phyloP scores from a whole-genome alignment of 1,140 invertebrate genomes.

The Drosophila ficusphila region DNA sequence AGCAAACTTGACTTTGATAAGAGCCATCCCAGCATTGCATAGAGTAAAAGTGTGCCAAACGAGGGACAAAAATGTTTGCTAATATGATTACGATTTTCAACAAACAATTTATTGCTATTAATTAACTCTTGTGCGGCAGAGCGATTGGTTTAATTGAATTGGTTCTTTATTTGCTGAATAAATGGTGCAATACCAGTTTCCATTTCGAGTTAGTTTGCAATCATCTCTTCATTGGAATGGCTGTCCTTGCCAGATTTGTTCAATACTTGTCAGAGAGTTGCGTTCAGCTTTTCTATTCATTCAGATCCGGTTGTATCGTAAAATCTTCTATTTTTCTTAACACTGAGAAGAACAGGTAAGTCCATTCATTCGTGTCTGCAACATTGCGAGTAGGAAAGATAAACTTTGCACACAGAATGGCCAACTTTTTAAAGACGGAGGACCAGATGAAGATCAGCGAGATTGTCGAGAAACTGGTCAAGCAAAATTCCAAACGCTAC shows the following conservation, averaged over 20 bases:
- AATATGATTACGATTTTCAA: neutral
- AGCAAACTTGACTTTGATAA: slow-evolving; percentile 24
- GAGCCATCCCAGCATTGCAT: neutral
- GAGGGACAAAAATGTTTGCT: slow-evolving; percentile 9
- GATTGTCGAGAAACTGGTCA: neutral
- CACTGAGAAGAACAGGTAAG: neutral
- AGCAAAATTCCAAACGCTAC: slow-evolving; percentile 2
- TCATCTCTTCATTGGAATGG: neutral
- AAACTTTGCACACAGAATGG: neutral
- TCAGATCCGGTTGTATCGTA: neutral
- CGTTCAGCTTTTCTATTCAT: neutral
- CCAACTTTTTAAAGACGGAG: neutral
- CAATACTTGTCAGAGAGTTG: neutral
- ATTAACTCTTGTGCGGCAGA: slow-evolving; percentile 3
- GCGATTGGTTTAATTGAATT: too few species aligned
- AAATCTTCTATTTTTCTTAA: neutral
- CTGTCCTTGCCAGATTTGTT: neutral
- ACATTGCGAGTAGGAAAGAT: neutral
- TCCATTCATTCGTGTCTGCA: neutral
- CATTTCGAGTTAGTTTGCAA: neutral
- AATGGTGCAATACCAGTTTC: too few species aligned
- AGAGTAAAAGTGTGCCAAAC: neutral
- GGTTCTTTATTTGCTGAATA: too few species aligned
- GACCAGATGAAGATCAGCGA: neutral
- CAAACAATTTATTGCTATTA: slow-evolving; percentile 1